Percentiles rank a stretch among this genome's conserved stretches.
Conservation (phyloP, 2,797 vertebrate species). For the Oceanodroma leucorhoa region DNA sequence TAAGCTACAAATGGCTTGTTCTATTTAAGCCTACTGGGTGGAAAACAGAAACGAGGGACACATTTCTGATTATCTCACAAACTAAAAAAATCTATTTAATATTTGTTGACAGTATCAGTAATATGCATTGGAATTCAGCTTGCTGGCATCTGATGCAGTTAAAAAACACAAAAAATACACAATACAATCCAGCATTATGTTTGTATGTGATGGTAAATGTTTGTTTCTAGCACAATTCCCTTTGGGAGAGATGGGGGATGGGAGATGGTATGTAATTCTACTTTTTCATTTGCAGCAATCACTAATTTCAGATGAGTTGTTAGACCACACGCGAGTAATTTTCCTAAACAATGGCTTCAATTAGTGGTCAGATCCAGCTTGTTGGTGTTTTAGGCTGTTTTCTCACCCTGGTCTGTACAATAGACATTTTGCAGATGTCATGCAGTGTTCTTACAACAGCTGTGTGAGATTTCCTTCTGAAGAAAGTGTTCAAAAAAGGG, state of each 20-base stretch:
- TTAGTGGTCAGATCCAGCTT: slow-evolving; percentile 69
- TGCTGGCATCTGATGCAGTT: background rate
- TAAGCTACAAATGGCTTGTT: slow-evolving; percentile 51
- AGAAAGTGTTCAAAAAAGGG: slow-evolving; percentile 58
- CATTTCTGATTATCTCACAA: slow-evolving; percentile 45
- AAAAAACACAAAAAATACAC: background rate
- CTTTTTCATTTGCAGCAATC: slow-evolving; percentile 67
- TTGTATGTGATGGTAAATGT: slow-evolving; percentile 34
- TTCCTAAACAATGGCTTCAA: slow-evolving; percentile 73
- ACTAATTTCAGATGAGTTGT: slow-evolving; percentile 68
- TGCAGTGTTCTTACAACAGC: slow-evolving; percentile 60
- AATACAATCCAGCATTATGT: background rate
- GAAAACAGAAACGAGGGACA: slow-evolving; percentile 24
- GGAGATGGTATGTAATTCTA: slow-evolving; percentile 25
- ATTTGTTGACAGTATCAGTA: slow-evolving; percentile 47
- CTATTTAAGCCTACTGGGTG: slow-evolving; percentile 54
- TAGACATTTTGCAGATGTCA: slow-evolving; percentile 70
- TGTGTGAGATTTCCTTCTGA: slow-evolving; percentile 70
- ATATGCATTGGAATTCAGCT: slow-evolving; percentile 16
- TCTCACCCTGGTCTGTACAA: slow-evolving; percentile 58
- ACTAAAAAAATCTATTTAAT: background rate
- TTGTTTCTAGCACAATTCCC: slow-evolving; percentile 40
- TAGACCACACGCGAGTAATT: slow-evolving; percentile 69
- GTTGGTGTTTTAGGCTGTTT: slow-evolving; percentile 65
- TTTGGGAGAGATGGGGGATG: slow-evolving; percentile 17